phyloP scores from a whole-genome alignment of 2,113 vertebrate genomes.

The Nibea coibor region DNA sequence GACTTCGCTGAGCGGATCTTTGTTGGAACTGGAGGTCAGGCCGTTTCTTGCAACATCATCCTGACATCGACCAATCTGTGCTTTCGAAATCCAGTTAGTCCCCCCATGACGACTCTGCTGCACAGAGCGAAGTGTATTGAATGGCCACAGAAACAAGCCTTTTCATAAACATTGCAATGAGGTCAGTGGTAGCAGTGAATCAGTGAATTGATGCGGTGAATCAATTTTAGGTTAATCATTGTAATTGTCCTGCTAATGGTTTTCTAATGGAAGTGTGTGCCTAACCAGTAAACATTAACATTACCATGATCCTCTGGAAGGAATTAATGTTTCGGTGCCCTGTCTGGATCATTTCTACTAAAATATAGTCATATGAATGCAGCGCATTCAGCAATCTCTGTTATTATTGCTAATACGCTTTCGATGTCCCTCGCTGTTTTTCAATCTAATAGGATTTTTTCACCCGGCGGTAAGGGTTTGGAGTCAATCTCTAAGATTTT shows the following conservation, averaged over 20 bases:
- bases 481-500: constrained; percentile 71
- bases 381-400: constrained; percentile 36
- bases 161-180: constrained; percentile 17
- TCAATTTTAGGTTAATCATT: constrained; percentile 56
- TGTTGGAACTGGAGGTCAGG: constrained; percentile 41
- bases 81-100: constrained; percentile 48
- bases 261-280: constrained; percentile 58
- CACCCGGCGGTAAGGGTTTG: constrained; percentile 35
- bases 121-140: constrained; percentile 27
- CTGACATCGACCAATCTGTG: constrained; percentile 43
- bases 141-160: neutral
- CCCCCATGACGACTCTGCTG: neutral
- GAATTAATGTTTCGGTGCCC: constrained; percentile 25
- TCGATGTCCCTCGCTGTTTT: constrained; percentile 57
- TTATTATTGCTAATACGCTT: constrained; percentile 64
- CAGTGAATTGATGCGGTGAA: constrained; percentile 43
- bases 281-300: constrained; percentile 66
- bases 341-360: constrained; percentile 44
- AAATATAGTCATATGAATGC: constrained; percentile 39
- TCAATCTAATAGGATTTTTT: constrained; percentile 67
- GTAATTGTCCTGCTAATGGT: constrained; percentile 53
- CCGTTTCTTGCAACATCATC: constrained; percentile 40
- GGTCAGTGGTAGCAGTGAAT: constrained; percentile 23
- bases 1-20: constrained; percentile 2
- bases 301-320: constrained; percentile 55